These are phyloP conservation scores for Agrotis clavis DNA, from an alignment of 2,888 invertebrate species.

Conservation along the genomic window DNA sequence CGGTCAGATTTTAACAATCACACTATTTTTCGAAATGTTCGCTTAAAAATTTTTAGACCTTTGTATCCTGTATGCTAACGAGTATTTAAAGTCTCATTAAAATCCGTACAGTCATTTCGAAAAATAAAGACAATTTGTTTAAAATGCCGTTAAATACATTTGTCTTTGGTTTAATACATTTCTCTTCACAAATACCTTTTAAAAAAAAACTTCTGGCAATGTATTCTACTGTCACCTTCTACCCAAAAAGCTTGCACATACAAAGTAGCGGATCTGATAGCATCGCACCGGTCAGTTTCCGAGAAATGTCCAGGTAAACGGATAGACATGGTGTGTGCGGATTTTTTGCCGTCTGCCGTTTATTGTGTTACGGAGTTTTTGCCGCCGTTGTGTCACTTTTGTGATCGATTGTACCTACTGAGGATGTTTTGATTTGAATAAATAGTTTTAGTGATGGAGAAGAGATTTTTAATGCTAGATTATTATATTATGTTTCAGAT, in stretches of 20 bases:
- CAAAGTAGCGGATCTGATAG: conserved; percentile 48
- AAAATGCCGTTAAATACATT: no score
- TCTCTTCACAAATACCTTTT: not conserved
- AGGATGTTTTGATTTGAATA: conserved; percentile 16
- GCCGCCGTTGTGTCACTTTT: conserved; percentile 6
- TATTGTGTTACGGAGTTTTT: conserved; percentile 32
- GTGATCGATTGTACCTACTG: conserved; percentile 27
- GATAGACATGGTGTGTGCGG: conserved; percentile 22
- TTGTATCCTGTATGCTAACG: no score
- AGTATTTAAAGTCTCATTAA: no score
- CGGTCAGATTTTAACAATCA: no score
- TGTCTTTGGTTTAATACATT: no score
- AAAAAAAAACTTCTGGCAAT: not conserved
- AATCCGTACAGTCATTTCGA: no score
- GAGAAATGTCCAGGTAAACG: conserved; percentile 50
- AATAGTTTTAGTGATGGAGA: not conserved
- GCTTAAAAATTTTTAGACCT: no score
- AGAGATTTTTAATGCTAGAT: not conserved
- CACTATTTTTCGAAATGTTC: no score
- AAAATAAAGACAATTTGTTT: no score
- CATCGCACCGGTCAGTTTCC: conserved; percentile 25
- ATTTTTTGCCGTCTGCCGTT: conserved; percentile 37
- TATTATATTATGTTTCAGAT: no score
- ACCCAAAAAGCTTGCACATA: conserved; percentile 29
- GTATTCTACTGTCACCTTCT: conserved; percentile 8